Evolutionary conservation across 2,888 invertebrate genomes (phyloP).

Genomic region (Dusona sp.): DNA sequence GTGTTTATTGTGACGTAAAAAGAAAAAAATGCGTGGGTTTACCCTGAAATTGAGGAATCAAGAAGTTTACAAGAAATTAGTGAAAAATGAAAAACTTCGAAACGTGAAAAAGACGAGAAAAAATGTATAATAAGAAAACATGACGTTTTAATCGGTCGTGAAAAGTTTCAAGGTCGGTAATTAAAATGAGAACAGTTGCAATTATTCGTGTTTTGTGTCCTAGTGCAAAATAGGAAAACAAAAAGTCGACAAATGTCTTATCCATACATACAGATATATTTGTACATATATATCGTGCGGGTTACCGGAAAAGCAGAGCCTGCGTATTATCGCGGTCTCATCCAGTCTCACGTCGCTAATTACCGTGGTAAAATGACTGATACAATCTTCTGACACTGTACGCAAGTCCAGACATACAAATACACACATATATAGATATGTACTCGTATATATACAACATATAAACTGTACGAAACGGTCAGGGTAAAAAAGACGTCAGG

Average conservation of each 20-base stretch:
- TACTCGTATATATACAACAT: neutral
- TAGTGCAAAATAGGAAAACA: constrained; percentile 21
- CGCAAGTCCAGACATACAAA: neutral
- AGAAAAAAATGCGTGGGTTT: neutral
- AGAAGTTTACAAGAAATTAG: neutral
- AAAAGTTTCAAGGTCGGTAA: neutral
- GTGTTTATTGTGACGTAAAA: neutral
- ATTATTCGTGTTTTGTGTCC: neutral
- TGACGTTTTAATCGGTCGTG: neutral
- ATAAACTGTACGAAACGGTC: neutral
- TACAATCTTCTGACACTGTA: constrained; percentile 70
- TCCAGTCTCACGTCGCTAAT: constrained; percentile 74
- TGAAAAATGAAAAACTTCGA: neutral
- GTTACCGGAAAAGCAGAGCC: constrained; percentile 60
- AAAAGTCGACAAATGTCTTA: neutral
- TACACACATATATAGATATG: neutral
- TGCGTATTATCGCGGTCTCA: constrained; percentile 48
- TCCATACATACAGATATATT: neutral
- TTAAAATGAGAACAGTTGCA: neutral
- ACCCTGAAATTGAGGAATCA: neutral
- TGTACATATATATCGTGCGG: neutral
- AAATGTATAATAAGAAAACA: neutral
- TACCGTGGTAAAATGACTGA: constrained; percentile 80
- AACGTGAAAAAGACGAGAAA: neutral
- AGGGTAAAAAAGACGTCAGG: neutral